phyloP scores from a whole-genome alignment of 2,797 vertebrate genomes.

The Triplophysa yarkandensis region DNA sequence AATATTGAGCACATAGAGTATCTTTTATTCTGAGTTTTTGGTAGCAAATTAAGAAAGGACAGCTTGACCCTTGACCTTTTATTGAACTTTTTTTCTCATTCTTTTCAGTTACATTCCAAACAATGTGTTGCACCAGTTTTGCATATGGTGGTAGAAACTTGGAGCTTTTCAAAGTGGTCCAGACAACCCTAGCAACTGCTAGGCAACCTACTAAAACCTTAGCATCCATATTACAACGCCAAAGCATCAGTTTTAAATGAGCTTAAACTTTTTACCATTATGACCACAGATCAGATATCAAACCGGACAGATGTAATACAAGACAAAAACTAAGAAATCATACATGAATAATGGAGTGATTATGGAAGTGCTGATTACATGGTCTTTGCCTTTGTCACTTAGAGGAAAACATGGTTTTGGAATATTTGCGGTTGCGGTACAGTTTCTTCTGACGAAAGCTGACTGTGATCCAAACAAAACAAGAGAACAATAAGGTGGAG shows the following conservation, averaged over 20 bases:
- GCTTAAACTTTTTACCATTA: not conserved
- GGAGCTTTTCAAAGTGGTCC: not conserved
- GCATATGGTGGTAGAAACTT: not conserved
- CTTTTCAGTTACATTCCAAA: too few relatives aligned
- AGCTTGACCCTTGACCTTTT: not conserved
- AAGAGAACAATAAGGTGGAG: not conserved
- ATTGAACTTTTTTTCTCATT: not conserved
- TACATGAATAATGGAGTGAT: not conserved
- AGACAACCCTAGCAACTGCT: not conserved
- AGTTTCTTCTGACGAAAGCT: slow-evolving; percentile 1
- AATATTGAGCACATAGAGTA: slow-evolving; percentile 57
- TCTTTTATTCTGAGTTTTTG: not conserved
- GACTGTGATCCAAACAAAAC: slow-evolving; percentile 15
- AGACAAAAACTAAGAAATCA: not conserved
- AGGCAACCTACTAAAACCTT: not conserved
- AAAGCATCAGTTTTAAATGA: not conserved
- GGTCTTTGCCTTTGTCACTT: not conserved
- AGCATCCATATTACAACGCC: not conserved
- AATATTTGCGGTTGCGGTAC: not conserved
- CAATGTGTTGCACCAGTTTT: not conserved
- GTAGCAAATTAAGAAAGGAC: slow-evolving; percentile 23
- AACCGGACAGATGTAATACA: not conserved
- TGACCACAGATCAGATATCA: not conserved
- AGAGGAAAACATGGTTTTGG: not conserved
- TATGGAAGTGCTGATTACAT: not conserved